phyloP scores from a whole-genome alignment of 2,797 vertebrate species.

The Toxotes lorentzi region DNA sequence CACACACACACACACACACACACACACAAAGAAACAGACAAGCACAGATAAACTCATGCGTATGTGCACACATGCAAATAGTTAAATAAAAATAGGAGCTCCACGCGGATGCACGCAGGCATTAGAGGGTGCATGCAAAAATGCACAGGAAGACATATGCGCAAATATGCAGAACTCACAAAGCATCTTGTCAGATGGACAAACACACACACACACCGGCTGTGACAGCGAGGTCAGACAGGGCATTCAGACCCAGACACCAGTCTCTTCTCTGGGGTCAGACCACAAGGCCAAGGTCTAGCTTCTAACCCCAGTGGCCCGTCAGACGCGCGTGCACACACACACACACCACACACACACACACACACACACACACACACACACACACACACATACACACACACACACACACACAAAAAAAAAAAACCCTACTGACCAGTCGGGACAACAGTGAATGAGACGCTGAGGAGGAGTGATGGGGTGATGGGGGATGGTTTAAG shows the following conservation, averaged over 20 bases:
- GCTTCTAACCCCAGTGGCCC: conserved; percentile 70
- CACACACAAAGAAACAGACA: conserved; percentile 21
- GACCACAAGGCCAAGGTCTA: conserved; percentile 85
- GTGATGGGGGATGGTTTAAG: conserved; percentile 57
- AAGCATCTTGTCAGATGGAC: conserved; percentile 49
- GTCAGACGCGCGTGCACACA: conserved; percentile 51
- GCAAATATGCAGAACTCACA: conserved; percentile 38
- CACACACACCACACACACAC: conserved; percentile 10
- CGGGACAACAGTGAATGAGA: conserved; percentile 31
- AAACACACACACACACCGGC: conserved; percentile 36
- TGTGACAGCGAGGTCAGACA: conserved; percentile 80
- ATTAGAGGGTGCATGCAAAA: conserved; percentile 23
- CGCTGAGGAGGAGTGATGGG: conserved; percentile 4
- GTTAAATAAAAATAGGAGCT: conserved; percentile 25
- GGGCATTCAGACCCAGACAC: conserved; percentile 83
- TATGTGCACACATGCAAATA: conserved; percentile 44
- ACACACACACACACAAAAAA: conserved; percentile 47
- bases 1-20: background rate
- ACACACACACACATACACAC: conserved; percentile 51
- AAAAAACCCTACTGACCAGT: conserved; percentile 72
- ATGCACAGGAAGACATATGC: conserved; percentile 35
- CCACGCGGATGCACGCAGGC: conserved; percentile 6
- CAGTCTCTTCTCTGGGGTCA: conserved; percentile 82
- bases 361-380: conserved; percentile 21
- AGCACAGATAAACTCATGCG: conserved; percentile 3